Evolutionary conservation across 1,140 invertebrate genomes (phyloP).

Genomic region (Trichonephila inaurata): DNA sequence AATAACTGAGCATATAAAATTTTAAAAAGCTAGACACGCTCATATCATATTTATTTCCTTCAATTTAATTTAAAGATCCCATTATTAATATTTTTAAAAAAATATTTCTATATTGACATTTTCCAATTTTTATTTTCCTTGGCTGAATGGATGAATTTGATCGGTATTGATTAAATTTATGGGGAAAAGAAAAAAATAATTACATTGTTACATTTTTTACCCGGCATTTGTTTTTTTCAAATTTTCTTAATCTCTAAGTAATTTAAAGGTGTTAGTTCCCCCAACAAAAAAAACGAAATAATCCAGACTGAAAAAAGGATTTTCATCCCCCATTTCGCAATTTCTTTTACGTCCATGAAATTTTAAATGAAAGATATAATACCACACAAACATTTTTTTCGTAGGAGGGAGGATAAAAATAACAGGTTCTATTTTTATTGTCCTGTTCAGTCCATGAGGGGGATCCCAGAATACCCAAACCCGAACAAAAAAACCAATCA

Average conservation of each 20-base stretch:
- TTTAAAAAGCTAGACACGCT: no score
- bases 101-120: no score
- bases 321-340: not conserved
- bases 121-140: no score
- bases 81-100: no score
- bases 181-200: no score
- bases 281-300: not conserved
- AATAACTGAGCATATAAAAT: no score
- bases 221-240: no score
- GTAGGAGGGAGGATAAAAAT: not conserved
- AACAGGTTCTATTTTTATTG: slow-evolving; percentile 7
- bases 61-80: no score
- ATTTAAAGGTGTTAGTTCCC: not conserved
- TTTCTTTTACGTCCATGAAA: not conserved
- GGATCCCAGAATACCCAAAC: not conserved
- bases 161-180: no score
- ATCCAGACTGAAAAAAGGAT: not conserved
- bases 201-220: no score
- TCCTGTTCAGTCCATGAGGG: not conserved
- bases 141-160: no score
- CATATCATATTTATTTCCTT: no score
- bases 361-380: not conserved
- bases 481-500: slow-evolving; percentile 70
- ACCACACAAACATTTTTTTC: not conserved
- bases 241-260: not conserved